Base-by-base conservation (phyloP, 2,797 vertebrate species). In the Myotis pilosus region DNA sequence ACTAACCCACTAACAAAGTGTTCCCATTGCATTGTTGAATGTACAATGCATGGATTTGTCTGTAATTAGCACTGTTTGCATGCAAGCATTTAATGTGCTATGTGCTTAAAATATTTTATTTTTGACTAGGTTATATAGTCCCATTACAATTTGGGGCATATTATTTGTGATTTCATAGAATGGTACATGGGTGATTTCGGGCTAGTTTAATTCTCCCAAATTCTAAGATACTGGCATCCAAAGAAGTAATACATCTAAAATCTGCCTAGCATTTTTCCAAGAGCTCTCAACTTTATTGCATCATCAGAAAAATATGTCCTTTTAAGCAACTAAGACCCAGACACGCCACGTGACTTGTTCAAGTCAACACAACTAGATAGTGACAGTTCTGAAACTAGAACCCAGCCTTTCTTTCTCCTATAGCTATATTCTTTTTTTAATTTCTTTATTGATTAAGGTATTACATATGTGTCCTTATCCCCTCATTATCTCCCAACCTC, bases 31-130 rank as follows among this genome's bases (percentile, higher is more conserved):
- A 85, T 83, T 94, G 62, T n/a, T 87, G 71, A 86, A 86, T 90
- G 68, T 49, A 89, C 47, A 57, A 49, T 57, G 68, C 62, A 66
- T 69, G 72, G 25, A 57, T 81, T 92, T 74, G 92, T 93, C 62
- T 84, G 60, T 66, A 89, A 90, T 94, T 75, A 91, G 79, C 79
- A 89, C 38, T 92, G 78, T 95, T 95, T 88, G 79, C 75, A 87
- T 96, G 88, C 75, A 95, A 95, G 47, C 64, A 92, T 93, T 95
- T 88, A 92, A 91, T 89, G 41, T 93, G 66, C 68, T 71, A 30
- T 87, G 60, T 76, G 51, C 41, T 94, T 89, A 86, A 87, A 89
- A 80, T 93, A 78, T n/a, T 94, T 87, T 92, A 87, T 55, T 87
- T 74, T 78, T 80, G 33, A 91, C 30, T 88, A 96, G 47, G 44